Base-by-base conservation (phyloP, 2,888 invertebrate genomes). In the Drosophila testacea region DNA sequence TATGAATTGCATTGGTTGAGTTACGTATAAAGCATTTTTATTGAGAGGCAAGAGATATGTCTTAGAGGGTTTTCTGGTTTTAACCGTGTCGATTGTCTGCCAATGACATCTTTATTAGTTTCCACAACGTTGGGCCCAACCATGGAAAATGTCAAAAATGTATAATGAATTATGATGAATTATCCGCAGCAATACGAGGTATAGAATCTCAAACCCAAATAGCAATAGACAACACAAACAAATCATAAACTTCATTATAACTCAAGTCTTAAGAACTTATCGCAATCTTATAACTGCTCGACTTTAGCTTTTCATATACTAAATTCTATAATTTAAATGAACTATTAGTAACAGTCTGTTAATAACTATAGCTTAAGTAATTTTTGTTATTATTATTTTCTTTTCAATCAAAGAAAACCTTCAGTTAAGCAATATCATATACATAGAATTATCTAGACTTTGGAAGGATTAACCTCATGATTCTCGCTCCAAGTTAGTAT, bases 61-160 rank as follows among this genome's bases (percentile, higher is more conserved):
- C 59, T 59, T 67, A 38, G 59, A 68, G 73, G 73, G 59, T 46
- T 38, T 36, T 51, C 46, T 22, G 47, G 11, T 39, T 48, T 28
- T 41, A 50, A 50, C 63, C 57, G 39, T 59, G 50, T 16, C 79
- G 69, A 85, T 85, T 82, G 72, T 85, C 73, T 73, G 66, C 73
- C 83, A 81, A 82, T 85, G 84, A 85, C 87, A 85, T 85, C 84
- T 85, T 85, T 85, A 85, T 85, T 85, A 87, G 84, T 85, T 85
- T 85, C 84, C 84, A 85, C 82, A 82, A 84, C 84, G 76, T 34
- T 85, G 84, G 7, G 44, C 48, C 57, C 54, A 71, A 67, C 62
- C 52, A 59, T 73, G 55, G 69, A 70, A 84, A 85, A 69, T 83
- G 83, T 85, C 85, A 86, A 76, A 77, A 77, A 79, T 75, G 13